A percentile compares a stretch with the other conserved stretches of the same genome.
These are phyloP conservation scores for Nipponacmea schrenckii DNA, from an alignment of 2,888 invertebrate genomes.

Conservation along the genomic window DNA sequence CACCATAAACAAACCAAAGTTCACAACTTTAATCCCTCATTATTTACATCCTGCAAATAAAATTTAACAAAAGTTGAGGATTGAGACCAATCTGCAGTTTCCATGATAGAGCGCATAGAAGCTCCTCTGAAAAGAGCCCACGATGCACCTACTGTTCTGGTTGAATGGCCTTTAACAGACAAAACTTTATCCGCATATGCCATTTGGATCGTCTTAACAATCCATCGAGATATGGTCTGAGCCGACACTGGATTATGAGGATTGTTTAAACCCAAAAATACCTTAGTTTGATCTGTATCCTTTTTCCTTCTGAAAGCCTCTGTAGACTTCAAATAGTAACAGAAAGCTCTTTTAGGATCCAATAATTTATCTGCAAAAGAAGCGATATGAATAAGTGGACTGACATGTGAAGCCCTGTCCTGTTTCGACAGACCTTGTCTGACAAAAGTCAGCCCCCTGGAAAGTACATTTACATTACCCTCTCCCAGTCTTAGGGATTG, in stretches of 20 bases:
- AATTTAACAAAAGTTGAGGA: neutral
- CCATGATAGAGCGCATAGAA: neutral
- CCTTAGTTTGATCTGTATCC: neutral
- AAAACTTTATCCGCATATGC: neutral
- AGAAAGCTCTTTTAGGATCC: conserved; percentile 1
- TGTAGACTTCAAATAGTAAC: neutral
- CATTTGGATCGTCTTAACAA: conserved; percentile 4
- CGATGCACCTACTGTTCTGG: conserved; percentile 20
- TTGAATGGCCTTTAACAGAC: conserved; percentile 11
- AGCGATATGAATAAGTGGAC: neutral
- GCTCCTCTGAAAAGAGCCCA: conserved; percentile 15
- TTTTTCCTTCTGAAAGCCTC: neutral
- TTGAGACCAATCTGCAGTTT: neutral
- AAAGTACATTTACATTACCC: neutral
- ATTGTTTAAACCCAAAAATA: conserved; percentile 2
- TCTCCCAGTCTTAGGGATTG: neutral
- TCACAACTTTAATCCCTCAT: neutral
- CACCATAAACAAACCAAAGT: too few species aligned
- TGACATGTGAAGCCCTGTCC: neutral
- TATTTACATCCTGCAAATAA: conserved; percentile 5
- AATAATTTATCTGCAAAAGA: conserved; percentile 3
- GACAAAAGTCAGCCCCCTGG: neutral
- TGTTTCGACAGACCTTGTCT: conserved; percentile 6
- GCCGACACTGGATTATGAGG: conserved; percentile 1
- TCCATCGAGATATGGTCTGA: conserved; percentile 8